Conservation (phyloP, 2,113 vertebrate genomes). For the Nettapus auritus region DNA sequence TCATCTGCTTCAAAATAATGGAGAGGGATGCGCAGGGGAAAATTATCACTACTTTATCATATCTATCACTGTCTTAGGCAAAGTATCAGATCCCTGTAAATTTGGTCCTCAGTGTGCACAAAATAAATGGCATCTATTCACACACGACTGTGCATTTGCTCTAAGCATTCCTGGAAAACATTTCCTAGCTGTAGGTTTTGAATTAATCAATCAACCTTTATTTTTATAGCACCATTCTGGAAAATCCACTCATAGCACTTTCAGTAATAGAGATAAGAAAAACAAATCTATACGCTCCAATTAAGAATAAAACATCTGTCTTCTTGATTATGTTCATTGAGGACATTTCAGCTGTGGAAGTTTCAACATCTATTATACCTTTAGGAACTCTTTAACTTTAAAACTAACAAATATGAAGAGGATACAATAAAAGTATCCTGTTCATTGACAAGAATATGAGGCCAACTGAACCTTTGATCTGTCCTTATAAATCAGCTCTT, state of each 20-base stretch:
- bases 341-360: slow-evolving; percentile 6
- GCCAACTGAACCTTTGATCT: not conserved
- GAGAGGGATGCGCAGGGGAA: not conserved
- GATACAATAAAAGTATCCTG: not conserved
- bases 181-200: slow-evolving; percentile 56
- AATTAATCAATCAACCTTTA: slow-evolving; percentile 77
- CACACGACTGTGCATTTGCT: slow-evolving; percentile 42
- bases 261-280: slow-evolving; percentile 74
- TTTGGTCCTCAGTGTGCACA: not conserved
- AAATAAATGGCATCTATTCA: not conserved
- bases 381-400: not conserved
- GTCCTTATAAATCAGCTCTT: not conserved
- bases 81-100: not conserved
- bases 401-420: not conserved
- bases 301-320: slow-evolving; percentile 74
- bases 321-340: slow-evolving; percentile 46
- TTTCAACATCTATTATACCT: slow-evolving; percentile 11
- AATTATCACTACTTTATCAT: not conserved
- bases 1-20: not conserved
- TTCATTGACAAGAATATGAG: not conserved
- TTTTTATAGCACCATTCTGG: slow-evolving; percentile 76
- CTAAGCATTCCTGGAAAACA: slow-evolving; percentile 37
- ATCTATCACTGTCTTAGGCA: not conserved
- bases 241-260: slow-evolving; percentile 72
- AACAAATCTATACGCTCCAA: slow-evolving; percentile 71